Evolutionary conservation across 2,888 invertebrate genomes (phyloP).

Genomic region (Auanema freiburgensis): DNA sequence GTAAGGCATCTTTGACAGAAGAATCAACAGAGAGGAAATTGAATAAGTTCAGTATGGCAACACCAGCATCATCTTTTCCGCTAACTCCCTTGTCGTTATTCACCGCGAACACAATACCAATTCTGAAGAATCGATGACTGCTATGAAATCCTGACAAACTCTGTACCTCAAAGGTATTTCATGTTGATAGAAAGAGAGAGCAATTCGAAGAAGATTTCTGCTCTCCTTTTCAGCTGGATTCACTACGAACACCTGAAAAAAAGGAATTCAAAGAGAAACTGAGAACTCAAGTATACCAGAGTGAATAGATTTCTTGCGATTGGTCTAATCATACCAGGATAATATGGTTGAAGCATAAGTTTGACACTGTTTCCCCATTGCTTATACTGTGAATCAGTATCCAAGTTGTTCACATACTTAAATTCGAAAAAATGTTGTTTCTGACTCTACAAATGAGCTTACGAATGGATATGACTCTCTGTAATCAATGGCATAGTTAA

Average conservation of each 20-base stretch:
- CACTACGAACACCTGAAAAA: slow-evolving; percentile 72
- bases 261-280: slow-evolving; percentile 4
- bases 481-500: slow-evolving; percentile 86
- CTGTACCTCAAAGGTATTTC: slow-evolving; percentile 76
- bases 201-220: slow-evolving; percentile 79
- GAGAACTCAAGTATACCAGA: slow-evolving; percentile 68
- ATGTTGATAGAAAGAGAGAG: slow-evolving; percentile 87
- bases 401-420: slow-evolving; percentile 91
- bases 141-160: background rate
- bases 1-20: slow-evolving; percentile 76
- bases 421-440: no score
- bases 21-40: slow-evolving; percentile 83
- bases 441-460: no score
- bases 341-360: slow-evolving; percentile 90
- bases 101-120: slow-evolving; percentile 80
- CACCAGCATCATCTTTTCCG: slow-evolving; percentile 75
- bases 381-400: slow-evolving; percentile 76
- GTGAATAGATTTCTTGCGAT: slow-evolving; percentile 69
- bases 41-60: slow-evolving; percentile 84
- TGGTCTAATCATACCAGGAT: slow-evolving; percentile 89
- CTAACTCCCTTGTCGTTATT: slow-evolving; percentile 45
- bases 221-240: slow-evolving; percentile 78
- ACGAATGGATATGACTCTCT: slow-evolving; percentile 81
- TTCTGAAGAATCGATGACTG: slow-evolving; percentile 70
- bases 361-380: slow-evolving; percentile 86